Evolutionary conservation across 2,888 invertebrate genomes (phyloP), one percentile per base, ranked within the genome.

Genomic region (Ypsolopha scabrella): DNA sequence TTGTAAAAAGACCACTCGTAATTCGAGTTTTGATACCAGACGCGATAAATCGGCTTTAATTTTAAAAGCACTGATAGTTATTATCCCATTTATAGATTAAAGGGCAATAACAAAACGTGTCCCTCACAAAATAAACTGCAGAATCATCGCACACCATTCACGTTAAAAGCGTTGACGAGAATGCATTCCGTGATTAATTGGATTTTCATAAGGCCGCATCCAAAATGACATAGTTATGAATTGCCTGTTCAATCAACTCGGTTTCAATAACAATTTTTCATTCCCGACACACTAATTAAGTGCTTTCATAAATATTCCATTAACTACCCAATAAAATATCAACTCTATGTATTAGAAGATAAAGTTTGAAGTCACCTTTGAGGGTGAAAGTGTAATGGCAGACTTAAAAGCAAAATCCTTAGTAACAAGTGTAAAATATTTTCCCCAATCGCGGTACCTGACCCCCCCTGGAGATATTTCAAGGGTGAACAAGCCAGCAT

Each of bases 401-500:
- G 72, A 75, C 74, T 78, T 76, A 68, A 73, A 76, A 80, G 75
- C 80, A 81, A 80, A 81, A 80, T 81, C 77, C 78, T 83, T 78
- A 81, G 82, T 83, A 83, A 81, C 86, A 86, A 86, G 86, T 86
- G 86, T 85, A 86, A 85, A 85, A 83, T 86, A 85, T 85, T 83
- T 85, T 83, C 83, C 85, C 85, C 82, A 80, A 83, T 82, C 81
- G 80, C 71, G 67, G 83, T 83, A 85, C 85, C 86, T 85, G 85
- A 75, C 75, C 70, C 75, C 85, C 83, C 87, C 82, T 62, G 75
- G 86, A 86, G 87, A 87, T 87, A 87, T 87, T 87, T 87, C 86
- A 87, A 83, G 87, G 87, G 86, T 86, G 87, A 85, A 85, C 85
- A 85, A 86, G 85, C 86, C 80, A 75, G 82, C 77, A 87, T 87